Conservation (phyloP, 2,888 invertebrate species). For the Melieria omissa region DNA sequence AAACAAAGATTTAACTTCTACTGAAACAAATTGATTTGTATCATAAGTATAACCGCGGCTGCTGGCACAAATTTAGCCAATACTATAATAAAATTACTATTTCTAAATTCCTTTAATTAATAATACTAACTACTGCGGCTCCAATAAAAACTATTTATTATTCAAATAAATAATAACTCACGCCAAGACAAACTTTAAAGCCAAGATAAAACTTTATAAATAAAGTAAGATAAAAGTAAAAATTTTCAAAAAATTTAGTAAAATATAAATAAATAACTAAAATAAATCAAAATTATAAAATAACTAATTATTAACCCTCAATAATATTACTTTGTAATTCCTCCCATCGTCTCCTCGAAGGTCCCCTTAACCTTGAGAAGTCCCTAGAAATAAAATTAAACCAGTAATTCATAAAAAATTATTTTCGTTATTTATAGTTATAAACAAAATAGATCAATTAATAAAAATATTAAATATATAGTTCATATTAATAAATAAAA, state of each 20-base stretch:
- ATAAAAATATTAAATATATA: slow-evolving; percentile 8
- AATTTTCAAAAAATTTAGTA: slow-evolving; percentile 21
- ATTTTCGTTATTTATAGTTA: slow-evolving; percentile 14
- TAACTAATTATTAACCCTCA: slow-evolving; percentile 4
- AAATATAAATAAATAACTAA: slow-evolving; percentile 8
- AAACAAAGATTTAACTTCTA: slow-evolving; percentile 71
- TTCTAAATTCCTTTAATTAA: slow-evolving; percentile 72
- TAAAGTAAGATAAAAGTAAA: slow-evolving; percentile 53
- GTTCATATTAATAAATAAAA: too few species aligned
- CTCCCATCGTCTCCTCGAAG: too few species aligned
- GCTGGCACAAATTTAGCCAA: slow-evolving; percentile 73
- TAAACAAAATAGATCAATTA: slow-evolving; percentile 14
- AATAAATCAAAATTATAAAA: neutral
- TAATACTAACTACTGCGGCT: slow-evolving; percentile 69
- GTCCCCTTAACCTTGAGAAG: neutral
- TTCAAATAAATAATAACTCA: slow-evolving; percentile 66
- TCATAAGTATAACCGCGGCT: slow-evolving; percentile 77
- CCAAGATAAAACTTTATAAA: too few species aligned
- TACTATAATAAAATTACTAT: slow-evolving; percentile 72
- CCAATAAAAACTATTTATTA: slow-evolving; percentile 59
- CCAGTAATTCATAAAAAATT: neutral
- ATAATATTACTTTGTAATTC: slow-evolving; percentile 3
- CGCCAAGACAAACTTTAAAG: slow-evolving; percentile 65
- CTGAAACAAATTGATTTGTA: slow-evolving; percentile 70
- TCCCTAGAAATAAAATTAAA: neutral